phyloP scores from a whole-genome alignment of 2,888 invertebrate species.

The Andrena trimmerana region DNA sequence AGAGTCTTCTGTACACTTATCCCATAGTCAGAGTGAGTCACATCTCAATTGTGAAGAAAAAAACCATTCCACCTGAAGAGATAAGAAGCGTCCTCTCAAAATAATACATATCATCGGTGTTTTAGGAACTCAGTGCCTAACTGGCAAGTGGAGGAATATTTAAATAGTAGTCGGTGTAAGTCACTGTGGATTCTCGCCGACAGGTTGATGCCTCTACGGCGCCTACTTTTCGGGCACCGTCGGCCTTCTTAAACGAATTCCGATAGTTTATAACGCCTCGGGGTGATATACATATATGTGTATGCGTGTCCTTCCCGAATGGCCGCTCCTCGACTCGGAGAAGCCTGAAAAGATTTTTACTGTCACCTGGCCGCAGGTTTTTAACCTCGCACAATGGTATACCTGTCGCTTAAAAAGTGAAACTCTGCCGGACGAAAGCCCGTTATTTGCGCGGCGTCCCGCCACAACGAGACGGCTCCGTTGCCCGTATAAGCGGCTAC shows the following conservation, averaged over 20 bases:
- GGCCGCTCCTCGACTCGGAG: conserved; percentile 27
- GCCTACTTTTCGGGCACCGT: background rate
- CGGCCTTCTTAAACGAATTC: conserved; percentile 34
- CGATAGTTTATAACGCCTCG: conserved; percentile 35
- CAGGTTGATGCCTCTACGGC: background rate
- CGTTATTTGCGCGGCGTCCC: conserved; percentile 59
- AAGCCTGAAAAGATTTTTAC: conserved; percentile 56
- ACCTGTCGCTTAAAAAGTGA: conserved; percentile 67
- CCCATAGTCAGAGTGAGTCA: too few relatives aligned
- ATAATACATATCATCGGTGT: too few relatives aligned
- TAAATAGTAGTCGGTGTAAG: background rate
- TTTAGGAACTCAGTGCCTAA: background rate
- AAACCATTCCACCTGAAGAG: too few relatives aligned
- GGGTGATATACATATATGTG: conserved; percentile 2
- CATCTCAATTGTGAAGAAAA: too few relatives aligned
- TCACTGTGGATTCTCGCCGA: background rate
- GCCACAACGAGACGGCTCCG: conserved; percentile 44
- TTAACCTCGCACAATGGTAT: conserved; percentile 54
- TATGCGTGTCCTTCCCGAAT: background rate
- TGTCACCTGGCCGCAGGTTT: conserved; percentile 59
- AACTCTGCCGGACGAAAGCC: conserved; percentile 59
- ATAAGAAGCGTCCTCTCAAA: too few relatives aligned
- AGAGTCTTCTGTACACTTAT: too few relatives aligned
- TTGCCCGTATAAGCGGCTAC: conserved; percentile 32
- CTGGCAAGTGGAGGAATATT: background rate